Evolutionary conservation across 2,888 invertebrate genomes (phyloP), one percentile per base, ranked within the genome.

Genomic region (Meiosimyza decipiens): DNA sequence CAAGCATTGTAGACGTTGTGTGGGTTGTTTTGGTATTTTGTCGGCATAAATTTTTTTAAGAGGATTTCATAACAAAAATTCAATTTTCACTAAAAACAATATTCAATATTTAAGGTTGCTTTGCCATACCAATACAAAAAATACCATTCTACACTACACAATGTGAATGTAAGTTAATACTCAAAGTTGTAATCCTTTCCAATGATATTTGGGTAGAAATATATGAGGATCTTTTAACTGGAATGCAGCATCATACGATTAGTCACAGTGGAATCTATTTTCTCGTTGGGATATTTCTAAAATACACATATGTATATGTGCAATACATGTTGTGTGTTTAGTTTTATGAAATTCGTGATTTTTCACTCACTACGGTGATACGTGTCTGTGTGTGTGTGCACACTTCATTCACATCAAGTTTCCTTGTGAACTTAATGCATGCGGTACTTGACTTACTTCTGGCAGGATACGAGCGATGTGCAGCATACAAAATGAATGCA

Each of bases 361-460:
- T 57, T 28, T 57, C 28, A 57, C 22, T 57, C 6, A 15, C 22
- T 16, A 12, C 7, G 15, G 1, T 65, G 16, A 51, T 65, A 18
- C n/a, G 51, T 28, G 22, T 15, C 22, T 65, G 64, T 52, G 13
- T 9, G 50, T 40, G 47, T 62, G 62, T 62, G 2, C n/a, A 15
- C 12, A 51, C 52, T 15, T 52, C 28, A 16, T 64, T 16, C 22
- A 64, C 51, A 51, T 51, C 64, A 64, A 64, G 28, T 28, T 16
- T 18, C 28, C 22, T 33, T 49, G 52, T 28, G 28, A 49, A 15
- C 22, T 64, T 64, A 51, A 49, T 64, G 28, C 52, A 40, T 33
- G 47, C 40, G 28, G 22, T 28, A 28, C 28, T 50, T 64, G 64
- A 64, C 64, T 52, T 28, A 15, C 16, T 33, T 64, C 13, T 63